Percentiles rank a stretch among this genome's conserved stretches.
Evolutionary conservation across 2,797 vertebrate genomes (phyloP).

Genomic region (Argya squamiceps): DNA sequence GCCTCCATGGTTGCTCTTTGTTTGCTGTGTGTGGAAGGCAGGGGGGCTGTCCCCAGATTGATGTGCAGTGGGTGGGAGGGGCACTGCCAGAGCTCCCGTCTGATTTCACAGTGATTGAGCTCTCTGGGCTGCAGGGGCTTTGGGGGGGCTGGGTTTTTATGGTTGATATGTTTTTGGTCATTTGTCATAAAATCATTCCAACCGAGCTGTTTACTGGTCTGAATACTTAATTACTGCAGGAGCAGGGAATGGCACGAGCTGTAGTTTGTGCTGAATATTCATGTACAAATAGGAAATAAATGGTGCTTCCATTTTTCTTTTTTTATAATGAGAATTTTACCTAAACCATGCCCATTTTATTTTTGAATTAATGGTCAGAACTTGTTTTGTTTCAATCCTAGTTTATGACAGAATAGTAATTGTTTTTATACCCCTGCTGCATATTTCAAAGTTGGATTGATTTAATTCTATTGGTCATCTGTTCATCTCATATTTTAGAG

Average conservation of each 20-base stretch:
- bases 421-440: neutral
- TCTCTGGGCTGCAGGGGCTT: conserved; percentile 71
- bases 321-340: neutral
- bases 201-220: conserved; percentile 67
- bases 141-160: conserved; percentile 65
- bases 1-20: neutral
- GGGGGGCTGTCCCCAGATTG: neutral
- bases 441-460: neutral
- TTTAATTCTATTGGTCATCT: neutral
- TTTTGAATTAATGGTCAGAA: neutral
- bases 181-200: conserved; percentile 81
- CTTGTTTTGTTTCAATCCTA: neutral
- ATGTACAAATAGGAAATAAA: neutral
- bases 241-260: neutral
- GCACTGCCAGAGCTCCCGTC: neutral
- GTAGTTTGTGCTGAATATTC: neutral
- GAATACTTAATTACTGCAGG: conserved; percentile 79
- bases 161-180: conserved; percentile 73
- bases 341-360: neutral
- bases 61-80: neutral
- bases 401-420: too few relatives aligned
- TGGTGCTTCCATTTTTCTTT: neutral
- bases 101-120: conserved; percentile 72
- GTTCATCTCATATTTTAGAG: neutral
- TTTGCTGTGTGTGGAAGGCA: neutral